Evolutionary conservation across 2,888 invertebrate species (phyloP).

Genomic region (Hirtodrosophila cameraria): DNA sequence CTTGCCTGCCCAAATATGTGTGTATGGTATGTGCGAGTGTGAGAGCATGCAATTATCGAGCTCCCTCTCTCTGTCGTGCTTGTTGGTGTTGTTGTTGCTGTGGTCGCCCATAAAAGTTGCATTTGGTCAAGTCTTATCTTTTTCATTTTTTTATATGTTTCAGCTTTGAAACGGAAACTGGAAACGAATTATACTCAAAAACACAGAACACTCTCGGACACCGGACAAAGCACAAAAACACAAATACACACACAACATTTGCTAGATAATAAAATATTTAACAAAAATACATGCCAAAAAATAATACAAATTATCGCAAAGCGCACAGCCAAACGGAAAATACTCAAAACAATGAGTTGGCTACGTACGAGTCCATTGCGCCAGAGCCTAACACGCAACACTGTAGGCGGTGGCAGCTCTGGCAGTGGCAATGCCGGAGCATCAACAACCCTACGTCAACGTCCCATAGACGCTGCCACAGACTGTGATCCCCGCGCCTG

Average conservation of each 20-base stretch:
- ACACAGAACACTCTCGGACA: constrained; percentile 22
- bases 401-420: constrained; percentile 63
- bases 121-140: constrained; percentile 38
- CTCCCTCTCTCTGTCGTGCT: constrained; percentile 1
- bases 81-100: constrained; percentile 16
- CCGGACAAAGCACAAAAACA: constrained; percentile 32
- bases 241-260: constrained; percentile 27
- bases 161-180: constrained; percentile 36
- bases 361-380: constrained; percentile 86
- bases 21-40: constrained; percentile 6
- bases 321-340: constrained; percentile 24
- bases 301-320: constrained; percentile 53
- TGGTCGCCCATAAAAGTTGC: constrained; percentile 14
- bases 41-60: constrained; percentile 19
- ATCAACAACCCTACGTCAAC: constrained; percentile 84
- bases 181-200: constrained; percentile 49
- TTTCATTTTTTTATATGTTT: not conserved
- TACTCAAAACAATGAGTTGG: constrained; percentile 88
- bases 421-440: constrained; percentile 22
- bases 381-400: constrained; percentile 85
- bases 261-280: constrained; percentile 35
- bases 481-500: constrained; percentile 95
- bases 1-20: constrained; percentile 43
- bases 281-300: constrained; percentile 57
- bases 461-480: constrained; percentile 87